These are phyloP conservation scores for Ailuropoda melanoleuca DNA, from an alignment of 2,113 vertebrate species.

Conservation along the genomic window DNA sequence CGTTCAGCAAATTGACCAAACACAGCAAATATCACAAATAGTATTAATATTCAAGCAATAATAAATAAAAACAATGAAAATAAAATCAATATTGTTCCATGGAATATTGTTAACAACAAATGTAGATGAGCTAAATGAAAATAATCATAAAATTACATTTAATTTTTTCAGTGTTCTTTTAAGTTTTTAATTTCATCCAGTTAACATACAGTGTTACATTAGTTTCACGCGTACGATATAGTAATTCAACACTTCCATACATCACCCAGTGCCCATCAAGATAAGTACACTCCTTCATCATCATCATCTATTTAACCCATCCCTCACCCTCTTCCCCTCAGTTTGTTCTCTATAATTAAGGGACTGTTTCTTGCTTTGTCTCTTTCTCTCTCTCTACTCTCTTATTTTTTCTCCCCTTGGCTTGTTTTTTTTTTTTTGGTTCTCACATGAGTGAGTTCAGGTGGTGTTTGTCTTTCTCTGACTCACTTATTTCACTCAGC, in stretches of 20 bases:
- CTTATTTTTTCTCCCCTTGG: not conserved
- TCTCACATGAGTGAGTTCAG: not conserved
- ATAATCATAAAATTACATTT: not conserved
- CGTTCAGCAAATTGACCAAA: not conserved
- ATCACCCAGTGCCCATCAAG: not conserved
- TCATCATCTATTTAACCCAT: not conserved
- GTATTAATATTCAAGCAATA: not conserved
- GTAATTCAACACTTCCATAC: not conserved
- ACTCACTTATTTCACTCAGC: not conserved
- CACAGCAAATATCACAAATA: not conserved
- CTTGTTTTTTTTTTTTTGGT: not conserved
- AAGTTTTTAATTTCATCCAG: not conserved
- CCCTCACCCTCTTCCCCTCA: not conserved
- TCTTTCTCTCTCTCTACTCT: not conserved
- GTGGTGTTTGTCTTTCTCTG: not conserved
- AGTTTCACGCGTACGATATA: not conserved
- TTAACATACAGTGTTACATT: not conserved
- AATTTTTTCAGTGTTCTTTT: not conserved
- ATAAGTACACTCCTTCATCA: not conserved
- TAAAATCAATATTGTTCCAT: not conserved
- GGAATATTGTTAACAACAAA: not conserved
- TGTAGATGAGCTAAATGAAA: not conserved
- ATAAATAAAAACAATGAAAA: not conserved
- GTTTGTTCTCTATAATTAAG: not conserved
- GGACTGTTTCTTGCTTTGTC: not conserved